Conservation (phyloP, 2,797 vertebrate genomes). For the Sebastes steindachneri region DNA sequence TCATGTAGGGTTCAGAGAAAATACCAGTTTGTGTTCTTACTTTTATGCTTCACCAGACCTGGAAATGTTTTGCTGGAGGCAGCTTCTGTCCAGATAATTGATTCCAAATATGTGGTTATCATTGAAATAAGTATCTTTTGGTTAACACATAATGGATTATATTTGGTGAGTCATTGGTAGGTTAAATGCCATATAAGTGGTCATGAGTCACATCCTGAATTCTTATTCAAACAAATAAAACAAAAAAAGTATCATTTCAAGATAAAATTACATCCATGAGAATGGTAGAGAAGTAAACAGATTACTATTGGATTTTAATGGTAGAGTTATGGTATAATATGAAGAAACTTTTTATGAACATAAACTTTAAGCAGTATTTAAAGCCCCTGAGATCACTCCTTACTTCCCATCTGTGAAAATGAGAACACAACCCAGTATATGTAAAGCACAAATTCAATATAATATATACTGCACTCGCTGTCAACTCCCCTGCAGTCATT, state of each 20-base stretch:
- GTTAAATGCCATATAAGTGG: neutral
- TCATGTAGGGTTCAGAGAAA: neutral
- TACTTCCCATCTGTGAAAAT: neutral
- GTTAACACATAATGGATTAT: neutral
- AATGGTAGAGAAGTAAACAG: neutral
- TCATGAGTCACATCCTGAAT: neutral
- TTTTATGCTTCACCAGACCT: neutral
- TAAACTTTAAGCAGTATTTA: neutral
- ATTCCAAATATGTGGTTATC: neutral
- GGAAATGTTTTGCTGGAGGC: neutral
- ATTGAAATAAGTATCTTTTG: neutral
- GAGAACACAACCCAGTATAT: constrained; percentile 1
- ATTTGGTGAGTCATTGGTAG: neutral
- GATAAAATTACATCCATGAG: neutral
- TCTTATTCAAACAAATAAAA: neutral
- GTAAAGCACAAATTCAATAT: neutral
- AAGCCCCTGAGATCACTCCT: neutral
- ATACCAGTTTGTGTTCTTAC: neutral
- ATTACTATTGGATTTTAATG: neutral
- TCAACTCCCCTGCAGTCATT: neutral
- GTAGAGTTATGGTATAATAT: neutral
- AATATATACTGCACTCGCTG: neutral
- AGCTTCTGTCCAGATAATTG: neutral
- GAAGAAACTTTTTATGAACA: neutral
- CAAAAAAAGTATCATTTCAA: neutral